A percentile compares a stretch with the other conserved stretches of the same genome.
These are phyloP conservation scores for Plecotus auritus DNA, from an alignment of 2,113 vertebrate genomes.

Conservation along the genomic window DNA sequence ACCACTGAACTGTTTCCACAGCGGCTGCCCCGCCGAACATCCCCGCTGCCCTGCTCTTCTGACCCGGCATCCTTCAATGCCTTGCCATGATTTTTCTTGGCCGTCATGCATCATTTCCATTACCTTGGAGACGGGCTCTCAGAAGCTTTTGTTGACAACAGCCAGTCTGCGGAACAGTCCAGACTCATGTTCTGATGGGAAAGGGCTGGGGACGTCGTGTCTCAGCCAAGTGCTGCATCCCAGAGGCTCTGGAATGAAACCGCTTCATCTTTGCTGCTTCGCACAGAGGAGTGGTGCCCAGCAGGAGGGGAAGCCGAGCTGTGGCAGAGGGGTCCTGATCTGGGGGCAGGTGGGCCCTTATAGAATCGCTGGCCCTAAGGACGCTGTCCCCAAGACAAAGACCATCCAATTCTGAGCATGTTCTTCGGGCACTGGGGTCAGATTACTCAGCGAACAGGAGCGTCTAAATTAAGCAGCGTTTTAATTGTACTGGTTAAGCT, in stretches of 20 bases:
- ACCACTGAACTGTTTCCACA: background rate
- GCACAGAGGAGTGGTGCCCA: no score
- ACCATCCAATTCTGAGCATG: background rate
- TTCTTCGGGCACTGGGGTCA: background rate
- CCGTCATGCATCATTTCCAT: background rate
- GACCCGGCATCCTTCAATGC: background rate
- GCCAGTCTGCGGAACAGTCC: background rate
- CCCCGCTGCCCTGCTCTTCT: background rate
- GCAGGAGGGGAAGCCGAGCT: accelerated
- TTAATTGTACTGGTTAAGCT: background rate
- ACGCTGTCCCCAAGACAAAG: background rate
- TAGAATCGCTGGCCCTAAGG: background rate
- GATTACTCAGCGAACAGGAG: background rate
- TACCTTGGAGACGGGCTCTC: background rate
- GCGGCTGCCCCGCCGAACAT: accelerated
- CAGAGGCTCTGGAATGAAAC: background rate
- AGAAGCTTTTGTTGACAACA: background rate
- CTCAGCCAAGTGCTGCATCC: background rate
- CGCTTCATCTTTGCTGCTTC: background rate
- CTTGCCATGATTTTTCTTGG: background rate
- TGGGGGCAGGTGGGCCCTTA: background rate
- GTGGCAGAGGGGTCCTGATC: background rate
- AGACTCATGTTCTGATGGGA: background rate
- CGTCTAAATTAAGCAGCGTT: background rate
- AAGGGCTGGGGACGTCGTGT: background rate